Base-by-base conservation (phyloP, 2,113 vertebrate species). In the Ellobius talpinus region DNA sequence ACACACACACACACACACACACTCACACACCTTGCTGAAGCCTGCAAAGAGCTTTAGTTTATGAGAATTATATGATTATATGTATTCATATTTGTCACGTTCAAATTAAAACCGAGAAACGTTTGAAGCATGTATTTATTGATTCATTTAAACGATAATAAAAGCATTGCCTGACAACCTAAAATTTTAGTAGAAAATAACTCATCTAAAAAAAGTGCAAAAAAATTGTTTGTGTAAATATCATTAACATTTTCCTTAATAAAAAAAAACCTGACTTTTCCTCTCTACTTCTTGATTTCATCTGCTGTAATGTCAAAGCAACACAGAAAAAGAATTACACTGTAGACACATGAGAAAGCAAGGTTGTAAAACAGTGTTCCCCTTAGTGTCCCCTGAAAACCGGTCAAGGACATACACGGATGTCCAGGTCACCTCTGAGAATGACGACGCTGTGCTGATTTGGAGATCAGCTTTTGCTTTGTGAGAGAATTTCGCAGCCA, bases 81-180 rank as follows among this genome's bases (percentile, higher is more conserved):
- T 77, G 45, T 91, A 85, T 89, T 7, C 10, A 17, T 91, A 72
- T 88, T 84, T 78, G 61, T 5, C 45, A 36, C 12, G 39, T 92
- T 76, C 92, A 90, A 88, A 90, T 74, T 90, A 50, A 87, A 93
- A 47, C 23, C 76, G 23, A 93, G 13, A 85, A 85, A 39, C 42
- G 1, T 45, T 88, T 86, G 78, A 93, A 94, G 66, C 50, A 77
- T 33, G 2, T 29, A 65, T n/a, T 65, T 87, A 94, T 65, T 63
- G 58, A 50, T n/a, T 52, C 6, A 55, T 55, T 39, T 72, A 63
- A 84, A 58, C 31, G 5, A 66, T 36, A 65, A 78, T 66, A 68
- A 76, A 52, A 5, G 4, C 3, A 87, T 55, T 70, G 42, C 9
- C 72, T 61, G n/a, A 36, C 9, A 52, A n/a, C 7, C 84, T 42